Evolutionary conservation across 2,113 vertebrate species (phyloP), one percentile per base, ranked within the genome.

Genomic region (Panthera leo): DNA sequence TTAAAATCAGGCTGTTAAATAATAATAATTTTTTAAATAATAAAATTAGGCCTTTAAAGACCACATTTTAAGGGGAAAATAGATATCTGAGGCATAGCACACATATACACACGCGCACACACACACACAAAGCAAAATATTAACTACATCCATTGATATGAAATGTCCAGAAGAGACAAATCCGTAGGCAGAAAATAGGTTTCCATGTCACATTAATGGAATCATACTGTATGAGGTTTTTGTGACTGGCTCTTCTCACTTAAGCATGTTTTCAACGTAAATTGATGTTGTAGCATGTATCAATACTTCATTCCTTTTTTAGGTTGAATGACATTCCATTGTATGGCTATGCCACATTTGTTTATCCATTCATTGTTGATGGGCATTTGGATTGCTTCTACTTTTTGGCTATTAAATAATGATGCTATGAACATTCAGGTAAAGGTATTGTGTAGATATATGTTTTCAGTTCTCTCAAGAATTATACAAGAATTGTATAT

Each of bases 21-120:
- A 73, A 53, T 39, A 73, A 53, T 42, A 75, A 25, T 39, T 51
- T 58, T 67, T 45, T 61, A 79, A 91, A 61, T 13, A 70, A 95
- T 91, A 85, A 91, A 96, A 82, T 88, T 85, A 96, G 55, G 71
- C 34, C 65, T 89, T 90, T 95, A 83, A 93, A 92, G 53, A 51
- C 6, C 36, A 39, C 39, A 89, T 73, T 96, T 94, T 92, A 4
- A 5, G 18, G 13, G 23, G 0, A 12, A 51, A 53, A 42, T 84
- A 55, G 29, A 82, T 96, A 65, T 76, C 51, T 92, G 25, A 86
- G 58, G n/a, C n/a, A 89, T 27, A 27, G 6, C 45, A 25, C 68
- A 70, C 29, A 53, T 15, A 65, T 19, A 58, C 55, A 58, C 55
- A 55, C 19, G 53, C 42, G 23, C 67, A 70, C n/a, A 65, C 19